Conservation (phyloP, 2,797 vertebrate species). For the Pantherophis alleghaniensis region DNA sequence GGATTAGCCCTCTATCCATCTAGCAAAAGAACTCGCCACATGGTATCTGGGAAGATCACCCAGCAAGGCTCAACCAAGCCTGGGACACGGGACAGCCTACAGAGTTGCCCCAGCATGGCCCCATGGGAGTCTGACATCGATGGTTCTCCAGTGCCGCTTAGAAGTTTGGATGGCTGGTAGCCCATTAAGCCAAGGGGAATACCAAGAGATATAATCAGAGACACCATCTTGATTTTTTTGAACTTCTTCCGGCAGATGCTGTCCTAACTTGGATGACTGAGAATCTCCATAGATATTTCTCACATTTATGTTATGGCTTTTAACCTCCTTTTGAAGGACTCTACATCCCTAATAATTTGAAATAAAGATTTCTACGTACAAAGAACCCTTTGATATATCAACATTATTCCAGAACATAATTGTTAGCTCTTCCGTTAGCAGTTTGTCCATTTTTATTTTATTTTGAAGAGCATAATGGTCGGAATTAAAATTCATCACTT, state of each 20-base stretch:
- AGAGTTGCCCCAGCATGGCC: too few species aligned
- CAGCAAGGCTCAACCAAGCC: too few species aligned
- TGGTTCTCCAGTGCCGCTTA: not conserved
- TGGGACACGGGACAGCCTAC: too few species aligned
- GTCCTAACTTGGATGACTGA: not conserved
- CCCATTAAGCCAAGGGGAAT: not conserved
- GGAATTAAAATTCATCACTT: conserved; percentile 67
- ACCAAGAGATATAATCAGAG: not conserved
- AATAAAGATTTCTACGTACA: not conserved
- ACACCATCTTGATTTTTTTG: not conserved
- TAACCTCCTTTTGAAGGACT: not conserved
- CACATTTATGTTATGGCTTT: not conserved
- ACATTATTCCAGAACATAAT: conserved; percentile 3
- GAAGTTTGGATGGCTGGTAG: not conserved
- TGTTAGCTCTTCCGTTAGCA: conserved; percentile 25
- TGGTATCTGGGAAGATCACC: too few species aligned
- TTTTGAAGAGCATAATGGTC: conserved; percentile 10
- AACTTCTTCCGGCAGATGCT: not conserved
- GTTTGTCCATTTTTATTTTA: not conserved
- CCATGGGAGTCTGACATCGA: not conserved
- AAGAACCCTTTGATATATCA: not conserved
- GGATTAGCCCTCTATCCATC: too few species aligned
- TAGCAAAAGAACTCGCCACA: too few species aligned
- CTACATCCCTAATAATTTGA: not conserved
- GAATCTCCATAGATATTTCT: not conserved